Base-by-base conservation (phyloP, 2,888 invertebrate species). In the Nomada ruficornis region DNA sequence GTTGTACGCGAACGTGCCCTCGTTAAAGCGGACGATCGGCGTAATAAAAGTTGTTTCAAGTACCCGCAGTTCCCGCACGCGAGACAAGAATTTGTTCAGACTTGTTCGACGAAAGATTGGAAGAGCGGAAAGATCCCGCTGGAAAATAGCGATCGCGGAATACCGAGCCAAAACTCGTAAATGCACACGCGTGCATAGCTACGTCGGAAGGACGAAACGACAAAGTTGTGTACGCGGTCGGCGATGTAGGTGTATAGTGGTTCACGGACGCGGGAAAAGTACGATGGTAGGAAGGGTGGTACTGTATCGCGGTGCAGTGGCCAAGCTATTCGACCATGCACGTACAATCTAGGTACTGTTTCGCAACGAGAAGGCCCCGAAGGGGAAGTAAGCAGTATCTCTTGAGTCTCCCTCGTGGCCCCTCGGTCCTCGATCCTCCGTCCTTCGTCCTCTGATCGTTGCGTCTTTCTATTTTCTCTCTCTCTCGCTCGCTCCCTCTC, bases 331-430 rank as follows among this genome's bases (percentile, higher is more conserved):
- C 88, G 86, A 86, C 83, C 84, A 83, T 83, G 86, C 81, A 86
- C 82, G 89, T 89, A 86, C 86, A 83, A 84, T 84, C 87, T 88
- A 87, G 85, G 80, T 86, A 89, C 88, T 89, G 89, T 88, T 88
- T 88, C 89, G 89, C 82, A 85, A 85, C 81, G 83, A 84, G 85
- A 80, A 83, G 85, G 84, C 83, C 84, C 83, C 83, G 84, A 80
- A 85, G 91, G 89, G 89, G 86, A 86, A 85, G 87, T 83, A 89
- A 87, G 88, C 86, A 86, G 88, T 87, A 89, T 88, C 88, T 89
- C 87, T 86, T 76, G 76, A 84, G 93, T 93, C 93, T 94, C 94
- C 94, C 94, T 78, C 80, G 80, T 62, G 77, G 78, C 74, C 76
- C 80, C 82, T 84, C 71, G 79, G 69, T 68, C 79, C 86, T 62